A percentile compares a stretch with the other conserved stretches of the same genome.
phyloP scores from a whole-genome alignment of 1,140 invertebrate genomes.

The Streblospio benedicti region DNA sequence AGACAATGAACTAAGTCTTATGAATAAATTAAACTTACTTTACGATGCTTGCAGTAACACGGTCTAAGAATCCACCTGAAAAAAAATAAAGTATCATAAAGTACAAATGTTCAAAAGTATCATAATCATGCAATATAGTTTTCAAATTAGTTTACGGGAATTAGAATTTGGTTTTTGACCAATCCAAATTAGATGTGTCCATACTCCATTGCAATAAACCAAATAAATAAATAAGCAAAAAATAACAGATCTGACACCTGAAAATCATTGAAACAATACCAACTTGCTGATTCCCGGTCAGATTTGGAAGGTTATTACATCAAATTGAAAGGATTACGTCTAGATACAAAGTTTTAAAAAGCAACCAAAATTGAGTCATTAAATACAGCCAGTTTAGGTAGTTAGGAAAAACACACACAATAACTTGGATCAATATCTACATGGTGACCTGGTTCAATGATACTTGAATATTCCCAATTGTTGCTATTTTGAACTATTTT shows the following conservation, averaged over 20 bases:
- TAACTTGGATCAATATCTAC: not conserved
- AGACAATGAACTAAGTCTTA: not conserved
- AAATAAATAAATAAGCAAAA: not conserved
- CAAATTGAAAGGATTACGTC: too few relatives aligned
- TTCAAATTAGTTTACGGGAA: not conserved
- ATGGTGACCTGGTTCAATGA: not conserved
- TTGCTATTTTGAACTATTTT: not conserved
- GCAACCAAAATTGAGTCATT: too few relatives aligned
- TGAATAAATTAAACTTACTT: conserved; percentile 2
- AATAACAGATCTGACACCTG: not conserved
- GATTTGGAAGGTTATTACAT: too few relatives aligned
- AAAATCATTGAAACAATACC: not conserved
- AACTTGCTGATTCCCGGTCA: too few relatives aligned
- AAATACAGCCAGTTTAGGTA: too few relatives aligned
- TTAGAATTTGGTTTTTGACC: not conserved
- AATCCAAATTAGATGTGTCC: not conserved
- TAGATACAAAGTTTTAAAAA: too few relatives aligned
- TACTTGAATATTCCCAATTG: not conserved
- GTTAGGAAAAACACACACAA: not conserved
- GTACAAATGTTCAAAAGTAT: not conserved
- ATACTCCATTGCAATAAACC: not conserved
- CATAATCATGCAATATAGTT: not conserved
- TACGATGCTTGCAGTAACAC: not conserved
- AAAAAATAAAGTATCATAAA: not conserved
- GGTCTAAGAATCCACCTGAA: conserved; percentile 8